Evolutionary conservation across 2,797 vertebrate genomes (phyloP).

Genomic region (Tarsius wallacei): DNA sequence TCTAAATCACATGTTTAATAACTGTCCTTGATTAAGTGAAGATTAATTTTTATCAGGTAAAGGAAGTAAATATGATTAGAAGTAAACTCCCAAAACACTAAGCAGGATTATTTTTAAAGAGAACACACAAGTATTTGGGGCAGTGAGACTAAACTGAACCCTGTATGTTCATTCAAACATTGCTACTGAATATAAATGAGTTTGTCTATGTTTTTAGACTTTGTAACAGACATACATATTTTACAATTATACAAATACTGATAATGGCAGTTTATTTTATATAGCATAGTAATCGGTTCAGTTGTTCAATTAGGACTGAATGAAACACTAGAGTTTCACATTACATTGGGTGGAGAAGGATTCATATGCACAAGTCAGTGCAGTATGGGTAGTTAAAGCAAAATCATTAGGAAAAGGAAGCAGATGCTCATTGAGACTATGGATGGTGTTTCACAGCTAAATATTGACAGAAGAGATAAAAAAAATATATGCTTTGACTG

Average conservation of each 20-base stretch:
- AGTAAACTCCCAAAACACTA: slow-evolving; percentile 4
- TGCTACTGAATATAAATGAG: background rate
- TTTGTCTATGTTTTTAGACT: background rate
- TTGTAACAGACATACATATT: background rate
- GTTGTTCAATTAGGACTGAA: background rate
- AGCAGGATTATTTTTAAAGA: slow-evolving; percentile 26
- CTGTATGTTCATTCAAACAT: background rate
- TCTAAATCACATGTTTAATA: slow-evolving; percentile 51
- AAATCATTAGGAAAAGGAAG: background rate
- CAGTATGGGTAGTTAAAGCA: background rate
- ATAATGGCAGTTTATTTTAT: background rate
- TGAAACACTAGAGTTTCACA: background rate
- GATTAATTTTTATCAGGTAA: slow-evolving; percentile 61
- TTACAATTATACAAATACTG: background rate
- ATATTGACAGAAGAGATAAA: background rate
- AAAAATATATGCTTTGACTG: background rate
- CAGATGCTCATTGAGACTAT: background rate
- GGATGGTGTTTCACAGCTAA: background rate
- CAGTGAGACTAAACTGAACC: background rate
- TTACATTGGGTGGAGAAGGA: background rate
- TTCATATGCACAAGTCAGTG: background rate
- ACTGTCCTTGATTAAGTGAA: slow-evolving; percentile 22
- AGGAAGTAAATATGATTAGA: slow-evolving; percentile 43
- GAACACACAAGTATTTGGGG: background rate
- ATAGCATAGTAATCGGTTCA: background rate